phyloP scores from a whole-genome alignment of 2,888 invertebrate genomes.

The Drosophila birchii region DNA sequence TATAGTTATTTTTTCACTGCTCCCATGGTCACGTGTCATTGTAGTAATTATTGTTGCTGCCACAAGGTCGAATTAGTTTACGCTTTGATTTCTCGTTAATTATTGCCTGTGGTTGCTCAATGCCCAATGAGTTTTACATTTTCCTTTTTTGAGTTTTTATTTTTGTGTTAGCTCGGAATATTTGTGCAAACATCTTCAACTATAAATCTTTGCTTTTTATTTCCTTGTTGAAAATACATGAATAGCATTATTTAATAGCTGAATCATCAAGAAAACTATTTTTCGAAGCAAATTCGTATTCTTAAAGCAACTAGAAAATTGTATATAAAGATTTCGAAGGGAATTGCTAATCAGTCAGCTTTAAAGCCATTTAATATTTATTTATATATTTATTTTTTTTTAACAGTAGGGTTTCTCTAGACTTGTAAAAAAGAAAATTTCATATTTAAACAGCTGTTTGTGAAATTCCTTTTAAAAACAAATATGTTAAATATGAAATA shows the following conservation, averaged over 20 bases:
- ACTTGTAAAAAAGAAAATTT: background rate
- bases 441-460: constrained; percentile 1
- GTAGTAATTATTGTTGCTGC: constrained; percentile 48
- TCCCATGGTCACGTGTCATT: constrained; percentile 63
- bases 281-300: background rate
- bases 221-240: constrained; percentile 14
- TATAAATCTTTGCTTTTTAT: background rate
- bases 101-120: constrained; percentile 37
- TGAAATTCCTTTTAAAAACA: background rate
- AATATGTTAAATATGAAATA: background rate
- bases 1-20: constrained; percentile 5
- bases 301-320: background rate
- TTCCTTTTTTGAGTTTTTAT: constrained; percentile 17
- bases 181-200: constrained; percentile 15
- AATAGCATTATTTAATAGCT: background rate
- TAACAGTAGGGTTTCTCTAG: background rate
- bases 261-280: background rate
- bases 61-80: constrained; percentile 70
- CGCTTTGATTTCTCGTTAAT: constrained; percentile 74
- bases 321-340: background rate
- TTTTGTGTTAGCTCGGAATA: constrained; percentile 27
- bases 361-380: background rate
- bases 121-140: constrained; percentile 17
- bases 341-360: background rate
- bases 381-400: no score